A percentile compares a stretch with the other conserved stretches of the same genome.
Conservation (phyloP, 2,797 vertebrate genomes). For the Falco cherrug region DNA sequence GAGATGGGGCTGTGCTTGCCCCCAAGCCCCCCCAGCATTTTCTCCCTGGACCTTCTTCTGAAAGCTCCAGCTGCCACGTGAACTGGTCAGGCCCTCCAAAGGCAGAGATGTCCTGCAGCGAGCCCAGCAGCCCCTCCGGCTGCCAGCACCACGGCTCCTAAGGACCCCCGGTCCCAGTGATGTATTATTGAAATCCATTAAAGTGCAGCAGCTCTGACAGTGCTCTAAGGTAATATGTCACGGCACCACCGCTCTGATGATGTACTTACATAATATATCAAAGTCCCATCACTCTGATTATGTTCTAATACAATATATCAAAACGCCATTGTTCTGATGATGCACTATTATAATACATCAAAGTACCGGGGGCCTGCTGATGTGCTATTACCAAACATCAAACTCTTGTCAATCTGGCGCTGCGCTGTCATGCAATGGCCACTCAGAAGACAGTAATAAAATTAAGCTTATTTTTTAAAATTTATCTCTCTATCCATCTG, state of each 20-base stretch:
- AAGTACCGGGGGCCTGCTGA: neutral
- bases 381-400: constrained; percentile 8
- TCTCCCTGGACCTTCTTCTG: neutral
- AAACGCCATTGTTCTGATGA: neutral
- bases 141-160: neutral
- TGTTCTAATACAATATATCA: constrained; percentile 21
- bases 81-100: neutral
- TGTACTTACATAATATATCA: constrained; percentile 55
- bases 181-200: constrained; percentile 56
- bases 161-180: neutral
- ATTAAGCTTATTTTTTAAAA: constrained; percentile 1
- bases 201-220: neutral
- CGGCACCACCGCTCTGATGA: constrained; percentile 40
- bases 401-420: neutral
- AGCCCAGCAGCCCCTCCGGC: neutral
- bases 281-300: constrained; percentile 49
- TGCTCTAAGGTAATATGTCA: constrained; percentile 55
- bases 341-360: constrained; percentile 21
- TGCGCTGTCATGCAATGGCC: neutral
- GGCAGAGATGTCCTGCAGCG: neutral
- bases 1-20: rapidly evolving
- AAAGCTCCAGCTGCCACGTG: rapidly evolving
- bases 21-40: rapidly evolving
- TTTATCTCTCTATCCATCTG: neutral
- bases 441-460: neutral